Evolutionary conservation across 2,888 invertebrate species (phyloP), one percentile per base, ranked within the genome.

Genomic region (Anarsia innoxiella): DNA sequence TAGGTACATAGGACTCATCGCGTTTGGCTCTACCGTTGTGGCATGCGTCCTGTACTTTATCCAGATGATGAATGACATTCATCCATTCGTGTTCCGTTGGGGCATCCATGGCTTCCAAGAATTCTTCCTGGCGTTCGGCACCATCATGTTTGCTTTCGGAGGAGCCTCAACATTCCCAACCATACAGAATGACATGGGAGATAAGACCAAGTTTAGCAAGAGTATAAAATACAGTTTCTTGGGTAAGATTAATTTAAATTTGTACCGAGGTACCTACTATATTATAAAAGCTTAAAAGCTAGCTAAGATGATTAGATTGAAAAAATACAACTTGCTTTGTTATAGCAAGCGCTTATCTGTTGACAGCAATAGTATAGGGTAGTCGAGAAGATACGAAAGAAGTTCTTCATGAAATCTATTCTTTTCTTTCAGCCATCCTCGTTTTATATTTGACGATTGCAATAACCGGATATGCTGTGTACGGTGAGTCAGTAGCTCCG

Each of bases 91-190:
- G 5, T 72, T 61, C 56, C 88, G 88, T 40, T 76, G 66, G 57
- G 74, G 76, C 6, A 58, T 83, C 6, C 88, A 89, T 51, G 85
- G 85, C 1, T 88, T 90, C 57, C 72, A 78, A 40, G 88, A 89
- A 44, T 91, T 92, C 68, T 91, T 90, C 63, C 64, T 91, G 15
- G 88, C 91, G 0, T 89, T 91, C 54, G 91, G 92, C 4, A 89
- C 89, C 4, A 88, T 92, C 39, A 76, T 91, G 63, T 92, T 91
- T 60, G 87, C 91, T 0, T 91, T 91, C 56, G 91, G 91, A 3
- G 92, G 92, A 2, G 91, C 91, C 3, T 89, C 91, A 0, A 88
- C 90, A 1, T 93, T 93, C 69, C 93, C 93, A 2, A 93, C 92
- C 0, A 91, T 93, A 36, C 93, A 93, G 63, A 91, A 92, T 50